A percentile compares a stretch with the other conserved stretches of the same genome.
Conservation (phyloP, 2,888 invertebrate genomes). For the Fabriciana adippe region DNA sequence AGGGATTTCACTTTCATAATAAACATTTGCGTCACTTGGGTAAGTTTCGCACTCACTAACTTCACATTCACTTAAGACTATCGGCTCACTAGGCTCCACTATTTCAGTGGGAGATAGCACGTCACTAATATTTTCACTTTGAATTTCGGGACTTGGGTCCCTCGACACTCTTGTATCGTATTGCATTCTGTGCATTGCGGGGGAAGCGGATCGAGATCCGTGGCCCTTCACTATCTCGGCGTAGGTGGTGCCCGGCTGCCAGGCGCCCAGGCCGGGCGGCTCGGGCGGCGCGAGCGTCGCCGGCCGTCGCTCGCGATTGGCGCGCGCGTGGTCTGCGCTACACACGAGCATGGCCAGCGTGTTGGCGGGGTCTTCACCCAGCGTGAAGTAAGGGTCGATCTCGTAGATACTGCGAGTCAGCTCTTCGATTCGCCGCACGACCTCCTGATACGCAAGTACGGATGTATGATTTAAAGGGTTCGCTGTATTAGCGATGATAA, state of each 20-base stretch:
- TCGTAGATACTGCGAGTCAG: slow-evolving; percentile 87
- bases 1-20: slow-evolving; percentile 46
- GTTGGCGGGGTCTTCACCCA: slow-evolving; percentile 85
- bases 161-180: slow-evolving; percentile 39
- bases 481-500: slow-evolving; percentile 53
- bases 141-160: slow-evolving; percentile 40
- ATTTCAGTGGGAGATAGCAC: slow-evolving; percentile 54
- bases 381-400: slow-evolving; percentile 88
- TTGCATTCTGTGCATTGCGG: slow-evolving; percentile 48
- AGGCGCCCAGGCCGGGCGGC: slow-evolving; percentile 86
- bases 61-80: slow-evolving; percentile 56
- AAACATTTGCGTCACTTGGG: slow-evolving; percentile 53
- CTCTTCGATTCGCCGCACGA: slow-evolving; percentile 87
- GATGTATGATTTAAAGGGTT: slow-evolving; percentile 75
- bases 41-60: slow-evolving; percentile 68
- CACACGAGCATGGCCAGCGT: slow-evolving; percentile 67
- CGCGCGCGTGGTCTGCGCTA: slow-evolving; percentile 58
- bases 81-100: slow-evolving; percentile 49
- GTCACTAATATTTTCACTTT: slow-evolving; percentile 52
- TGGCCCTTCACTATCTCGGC: slow-evolving; percentile 89
- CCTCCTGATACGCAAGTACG: slow-evolving; percentile 86
- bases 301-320: slow-evolving; percentile 76
- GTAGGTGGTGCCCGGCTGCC: slow-evolving; percentile 89
- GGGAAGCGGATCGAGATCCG: slow-evolving; percentile 66
- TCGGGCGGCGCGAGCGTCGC: slow-evolving; percentile 63